These are phyloP conservation scores for Cyanoderma ruficeps DNA, from an alignment of 2,113 vertebrate genomes.

Conservation along the genomic window DNA sequence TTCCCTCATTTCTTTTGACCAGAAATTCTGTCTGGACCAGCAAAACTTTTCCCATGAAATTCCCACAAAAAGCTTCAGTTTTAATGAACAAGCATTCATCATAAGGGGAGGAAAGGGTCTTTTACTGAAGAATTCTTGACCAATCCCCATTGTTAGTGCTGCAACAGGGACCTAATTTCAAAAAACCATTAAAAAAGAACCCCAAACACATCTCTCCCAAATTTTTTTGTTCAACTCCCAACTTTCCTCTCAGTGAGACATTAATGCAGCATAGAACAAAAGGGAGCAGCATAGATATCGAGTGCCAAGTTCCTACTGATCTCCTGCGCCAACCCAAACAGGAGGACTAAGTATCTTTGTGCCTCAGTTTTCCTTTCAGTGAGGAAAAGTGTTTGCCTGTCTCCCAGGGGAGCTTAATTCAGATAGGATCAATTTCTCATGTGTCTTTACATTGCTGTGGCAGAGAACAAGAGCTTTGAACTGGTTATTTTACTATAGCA, in stretches of 20 bases:
- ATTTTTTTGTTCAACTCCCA: not conserved
- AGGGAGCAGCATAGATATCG: not conserved
- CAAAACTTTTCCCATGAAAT: slow-evolving; percentile 31
- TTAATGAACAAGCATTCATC: slow-evolving; percentile 18
- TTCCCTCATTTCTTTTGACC: slow-evolving; percentile 20
- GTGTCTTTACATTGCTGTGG: not conserved
- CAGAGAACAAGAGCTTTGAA: not conserved
- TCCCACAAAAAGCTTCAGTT: slow-evolving; percentile 37
- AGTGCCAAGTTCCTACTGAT: not conserved
- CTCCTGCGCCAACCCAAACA: not conserved
- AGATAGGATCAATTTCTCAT: not conserved
- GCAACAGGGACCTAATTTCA: not conserved
- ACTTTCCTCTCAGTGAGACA: not conserved
- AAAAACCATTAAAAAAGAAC: not conserved
- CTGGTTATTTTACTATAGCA: not conserved
- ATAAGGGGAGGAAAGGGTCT: not conserved
- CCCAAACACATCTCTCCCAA: not conserved
- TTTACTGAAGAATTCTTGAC: not conserved
- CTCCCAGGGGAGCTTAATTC: not conserved
- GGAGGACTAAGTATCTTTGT: slow-evolving; percentile 10
- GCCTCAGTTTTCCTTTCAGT: not conserved
- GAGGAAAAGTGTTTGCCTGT: not conserved
- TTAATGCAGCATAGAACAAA: not conserved
- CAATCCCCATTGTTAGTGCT: not conserved
- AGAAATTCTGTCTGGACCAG: not conserved